These are phyloP conservation scores for Sarcophaga peregrina DNA, from an alignment of 1,140 invertebrate species.

Conservation along the genomic window DNA sequence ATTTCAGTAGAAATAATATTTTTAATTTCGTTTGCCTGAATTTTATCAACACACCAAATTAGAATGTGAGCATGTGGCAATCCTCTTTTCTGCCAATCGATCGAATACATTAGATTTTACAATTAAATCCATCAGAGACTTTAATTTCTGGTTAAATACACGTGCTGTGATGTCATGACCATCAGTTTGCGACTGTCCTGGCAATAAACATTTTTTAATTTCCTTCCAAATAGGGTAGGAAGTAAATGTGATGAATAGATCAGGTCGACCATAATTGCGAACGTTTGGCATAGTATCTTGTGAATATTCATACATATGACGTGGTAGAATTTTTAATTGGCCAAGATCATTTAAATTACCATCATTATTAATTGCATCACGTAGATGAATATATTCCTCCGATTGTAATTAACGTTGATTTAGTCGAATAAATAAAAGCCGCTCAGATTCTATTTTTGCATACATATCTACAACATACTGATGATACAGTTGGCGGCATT, in stretches of 20 bases:
- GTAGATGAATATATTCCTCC: constrained; percentile 67
- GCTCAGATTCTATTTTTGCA: constrained; percentile 45
- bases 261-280: constrained; percentile 64
- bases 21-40: too few species aligned
- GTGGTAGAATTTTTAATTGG: constrained; percentile 47
- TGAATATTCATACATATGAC: constrained; percentile 66
- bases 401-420: constrained; percentile 67
- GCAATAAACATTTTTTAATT: too few species aligned
- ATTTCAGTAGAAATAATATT: too few species aligned
- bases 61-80: too few species aligned
- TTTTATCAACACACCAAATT: too few species aligned
- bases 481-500: constrained; percentile 56
- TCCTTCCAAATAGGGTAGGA: neutral
- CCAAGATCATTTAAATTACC: neutral
- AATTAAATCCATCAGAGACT: too few species aligned
- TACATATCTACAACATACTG: constrained; percentile 48
- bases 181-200: too few species aligned
- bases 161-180: too few species aligned
- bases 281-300: constrained; percentile 67
- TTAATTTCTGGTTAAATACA: too few species aligned
- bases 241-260: constrained; percentile 45
- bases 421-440: constrained; percentile 51
- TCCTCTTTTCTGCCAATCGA: too few species aligned
- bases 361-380: constrained; percentile 33
- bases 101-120: too few species aligned